Evolutionary conservation across 1,140 invertebrate species (phyloP), one percentile per base, ranked within the genome.

Genomic region (Pantala flavescens): DNA sequence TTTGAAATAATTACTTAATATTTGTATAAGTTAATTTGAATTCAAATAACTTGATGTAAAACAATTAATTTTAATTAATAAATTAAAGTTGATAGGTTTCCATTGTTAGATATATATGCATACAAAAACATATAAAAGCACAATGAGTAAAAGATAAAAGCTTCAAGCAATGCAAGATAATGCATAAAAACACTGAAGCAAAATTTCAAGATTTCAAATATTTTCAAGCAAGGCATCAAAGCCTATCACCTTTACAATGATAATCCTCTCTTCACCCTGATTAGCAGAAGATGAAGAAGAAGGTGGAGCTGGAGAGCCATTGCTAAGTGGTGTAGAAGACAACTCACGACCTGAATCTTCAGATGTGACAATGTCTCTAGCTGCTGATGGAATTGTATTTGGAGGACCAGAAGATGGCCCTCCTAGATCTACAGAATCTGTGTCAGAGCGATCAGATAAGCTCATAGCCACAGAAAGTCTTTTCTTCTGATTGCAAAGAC

Each of bases 381-480:
- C 81, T 5, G 23, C 23, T 19, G 23, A 42, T 75, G 23, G 55
- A 74, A 72, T 71, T 49, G 76, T 77, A 78, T 14, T 75, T 70
- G 49, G 76, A 74, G 24, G 75, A 74, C 21, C 75, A 77, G 82
- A 74, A 19, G 82, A 81, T 9, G 82, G 80, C 79, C 82, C 84
- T 42, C 81, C 81, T 73, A 85, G 86, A 78, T 87, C 87, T 72
- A 85, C 83, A 70, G 86, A 83, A 42, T 84, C 82, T 16, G 80
- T 81, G 75, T 85, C 84, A 0, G 81, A 82, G 23, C 79, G 78
- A 75, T 82, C 81, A 23, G 84, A 84, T 16, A 80, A 82, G 77
- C 87, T 88, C 5, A 85, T 85, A 24, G 86, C 86, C 42, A 88
- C 84, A 0, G 87, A 88, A 63, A 89, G 80, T 21, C 87, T 84